These are phyloP conservation scores for Diabrotica balteata DNA, from an alignment of 2,888 invertebrate genomes.

Conservation along the genomic window DNA sequence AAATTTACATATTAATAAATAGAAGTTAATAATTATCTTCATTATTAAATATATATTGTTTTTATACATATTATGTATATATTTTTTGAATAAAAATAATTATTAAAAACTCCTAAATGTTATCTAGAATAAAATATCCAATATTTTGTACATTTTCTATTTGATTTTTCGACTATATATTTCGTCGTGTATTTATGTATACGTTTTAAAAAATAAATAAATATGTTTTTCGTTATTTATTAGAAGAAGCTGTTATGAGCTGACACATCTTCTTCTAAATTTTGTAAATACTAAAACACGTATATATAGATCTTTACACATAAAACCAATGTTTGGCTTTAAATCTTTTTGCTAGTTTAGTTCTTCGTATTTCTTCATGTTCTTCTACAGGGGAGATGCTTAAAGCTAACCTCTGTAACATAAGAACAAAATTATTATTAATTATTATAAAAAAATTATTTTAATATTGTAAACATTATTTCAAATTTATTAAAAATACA, in stretches of 20 bases:
- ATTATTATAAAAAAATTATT: background rate
- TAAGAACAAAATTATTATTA: background rate
- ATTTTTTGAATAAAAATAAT: too few species aligned
- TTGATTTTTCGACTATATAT: too few species aligned
- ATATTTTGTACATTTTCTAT: too few species aligned
- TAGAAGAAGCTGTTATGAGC: conserved; percentile 24
- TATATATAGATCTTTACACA: conserved; percentile 60
- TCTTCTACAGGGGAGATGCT: conserved; percentile 73
- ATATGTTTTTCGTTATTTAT: too few species aligned
- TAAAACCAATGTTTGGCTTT: conserved; percentile 73
- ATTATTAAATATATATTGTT: too few species aligned
- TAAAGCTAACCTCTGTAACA: conserved; percentile 68
- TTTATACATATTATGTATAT: too few species aligned
- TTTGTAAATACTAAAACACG: background rate
- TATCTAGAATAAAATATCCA: too few species aligned
- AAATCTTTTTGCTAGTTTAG: conserved; percentile 69
- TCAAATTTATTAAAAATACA: background rate
- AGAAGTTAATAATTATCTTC: too few species aligned
- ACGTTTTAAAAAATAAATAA: too few species aligned
- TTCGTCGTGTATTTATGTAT: too few species aligned
- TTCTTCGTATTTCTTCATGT: conserved; percentile 69
- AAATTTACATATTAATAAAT: too few species aligned
- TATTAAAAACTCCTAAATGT: too few species aligned
- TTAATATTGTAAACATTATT: conserved; percentile 1
- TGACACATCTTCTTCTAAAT: conserved; percentile 26